Conservation (phyloP, 2,113 vertebrate species). For the Zosterops pallidus region DNA sequence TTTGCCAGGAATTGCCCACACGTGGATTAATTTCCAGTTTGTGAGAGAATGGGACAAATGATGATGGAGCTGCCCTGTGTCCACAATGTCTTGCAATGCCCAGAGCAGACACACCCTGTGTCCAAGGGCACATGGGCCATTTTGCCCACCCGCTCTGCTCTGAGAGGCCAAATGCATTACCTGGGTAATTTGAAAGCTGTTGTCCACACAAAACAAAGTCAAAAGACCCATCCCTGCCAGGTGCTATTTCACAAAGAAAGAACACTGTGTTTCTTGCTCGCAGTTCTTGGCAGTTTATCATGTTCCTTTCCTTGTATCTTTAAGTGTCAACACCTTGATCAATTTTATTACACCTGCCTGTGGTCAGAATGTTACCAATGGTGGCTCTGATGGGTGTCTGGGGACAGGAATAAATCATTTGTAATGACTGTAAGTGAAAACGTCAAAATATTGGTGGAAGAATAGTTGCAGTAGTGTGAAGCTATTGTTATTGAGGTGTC, state of each 20-base stretch:
- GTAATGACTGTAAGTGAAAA: background rate
- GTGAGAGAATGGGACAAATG: background rate
- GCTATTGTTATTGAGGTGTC: background rate
- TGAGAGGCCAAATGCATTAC: background rate
- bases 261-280: background rate
- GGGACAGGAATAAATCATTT: background rate
- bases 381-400: background rate
- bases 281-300: background rate
- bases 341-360: background rate
- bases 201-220: background rate
- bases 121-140: background rate
- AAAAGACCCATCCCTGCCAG: background rate
- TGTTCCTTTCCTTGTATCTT: background rate
- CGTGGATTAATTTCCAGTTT: background rate
- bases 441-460: background rate
- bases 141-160: fast-evolving
- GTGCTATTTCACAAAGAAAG: background rate
- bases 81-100: fast-evolving
- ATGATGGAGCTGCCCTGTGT: background rate
- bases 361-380: background rate
- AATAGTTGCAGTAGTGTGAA: background rate
- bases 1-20: background rate
- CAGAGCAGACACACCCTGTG: background rate
- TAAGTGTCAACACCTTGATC: background rate
- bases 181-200: background rate